These are phyloP conservation scores for Sericinus montela DNA, from an alignment of 2,888 invertebrate species.

Conservation along the genomic window DNA sequence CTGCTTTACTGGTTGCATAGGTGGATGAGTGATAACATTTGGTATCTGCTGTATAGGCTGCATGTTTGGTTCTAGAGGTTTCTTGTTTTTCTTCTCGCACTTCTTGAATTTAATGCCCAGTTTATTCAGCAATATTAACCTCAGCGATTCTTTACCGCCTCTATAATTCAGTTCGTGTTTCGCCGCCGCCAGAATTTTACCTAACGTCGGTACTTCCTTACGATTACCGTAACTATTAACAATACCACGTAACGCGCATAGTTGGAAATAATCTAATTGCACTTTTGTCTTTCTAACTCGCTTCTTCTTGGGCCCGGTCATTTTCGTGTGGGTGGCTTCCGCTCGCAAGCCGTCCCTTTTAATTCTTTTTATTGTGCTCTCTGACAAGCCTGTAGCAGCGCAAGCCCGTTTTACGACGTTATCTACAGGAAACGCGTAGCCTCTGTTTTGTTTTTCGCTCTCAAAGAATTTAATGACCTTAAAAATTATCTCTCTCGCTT, in stretches of 20 bases:
- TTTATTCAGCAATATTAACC: constrained; percentile 66
- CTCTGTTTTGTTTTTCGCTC: constrained; percentile 70
- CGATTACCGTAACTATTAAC: constrained; percentile 62
- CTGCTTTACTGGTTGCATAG: constrained; percentile 43
- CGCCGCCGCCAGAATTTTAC: constrained; percentile 64
- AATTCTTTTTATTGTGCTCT: constrained; percentile 68
- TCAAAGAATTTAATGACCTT: constrained; percentile 72
- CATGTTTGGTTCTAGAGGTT: constrained; percentile 49
- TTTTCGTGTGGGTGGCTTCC: constrained; percentile 66
- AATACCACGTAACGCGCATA: constrained; percentile 63
- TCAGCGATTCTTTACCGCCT: constrained; percentile 65
- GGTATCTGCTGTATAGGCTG: constrained; percentile 34
- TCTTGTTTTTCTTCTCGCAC: constrained; percentile 69
- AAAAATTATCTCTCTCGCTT: constrained; percentile 67
- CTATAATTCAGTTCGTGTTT: constrained; percentile 64
- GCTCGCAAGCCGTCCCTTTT: constrained; percentile 65
- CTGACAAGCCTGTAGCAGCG: constrained; percentile 65
- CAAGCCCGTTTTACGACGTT: constrained; percentile 69
- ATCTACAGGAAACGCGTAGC: constrained; percentile 68
- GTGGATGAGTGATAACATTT: constrained; percentile 33
- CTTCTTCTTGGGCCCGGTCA: constrained; percentile 68
- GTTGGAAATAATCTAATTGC: constrained; percentile 65
- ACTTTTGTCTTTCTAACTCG: constrained; percentile 67
- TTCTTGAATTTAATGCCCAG: constrained; percentile 72
- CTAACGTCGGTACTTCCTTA: constrained; percentile 67